These are phyloP conservation scores for Elephantulus edwardii DNA, from an alignment of 2,113 vertebrate genomes.

Conservation along the genomic window DNA sequence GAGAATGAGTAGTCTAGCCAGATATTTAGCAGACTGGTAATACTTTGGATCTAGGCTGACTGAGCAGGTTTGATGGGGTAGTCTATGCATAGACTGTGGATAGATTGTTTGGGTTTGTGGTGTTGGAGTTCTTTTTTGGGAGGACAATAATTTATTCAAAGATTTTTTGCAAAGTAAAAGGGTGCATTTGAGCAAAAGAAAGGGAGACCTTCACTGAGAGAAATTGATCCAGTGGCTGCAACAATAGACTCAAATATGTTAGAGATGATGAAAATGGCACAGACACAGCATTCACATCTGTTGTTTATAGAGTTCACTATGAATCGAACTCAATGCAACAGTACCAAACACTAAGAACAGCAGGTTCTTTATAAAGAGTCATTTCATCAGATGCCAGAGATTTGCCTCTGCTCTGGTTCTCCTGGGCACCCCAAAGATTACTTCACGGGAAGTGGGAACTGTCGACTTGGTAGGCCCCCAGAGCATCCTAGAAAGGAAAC, in stretches of 20 bases:
- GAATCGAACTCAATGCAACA: too few species aligned
- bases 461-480: neutral
- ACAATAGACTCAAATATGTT: too few species aligned
- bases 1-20: neutral
- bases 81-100: neutral
- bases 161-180: neutral
- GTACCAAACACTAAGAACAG: neutral
- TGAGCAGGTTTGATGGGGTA: neutral
- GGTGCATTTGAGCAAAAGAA: too few species aligned
- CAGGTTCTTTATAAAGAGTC: neutral
- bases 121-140: too few species aligned
- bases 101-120: too few species aligned
- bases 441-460: too few species aligned
- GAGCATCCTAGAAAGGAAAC: neutral
- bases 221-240: too few species aligned
- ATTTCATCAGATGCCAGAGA: neutral
- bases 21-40: neutral
- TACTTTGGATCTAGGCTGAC: neutral
- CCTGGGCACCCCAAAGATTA: neutral
- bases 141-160: constrained; percentile 10
- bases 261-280: too few species aligned
- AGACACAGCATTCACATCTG: too few species aligned
- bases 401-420: neutral
- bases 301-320: too few species aligned
- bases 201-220: too few species aligned